These are phyloP conservation scores for Ricordea florida DNA, from an alignment of 92 coral and sea anemone genomes.

Conservation along the genomic window DNA sequence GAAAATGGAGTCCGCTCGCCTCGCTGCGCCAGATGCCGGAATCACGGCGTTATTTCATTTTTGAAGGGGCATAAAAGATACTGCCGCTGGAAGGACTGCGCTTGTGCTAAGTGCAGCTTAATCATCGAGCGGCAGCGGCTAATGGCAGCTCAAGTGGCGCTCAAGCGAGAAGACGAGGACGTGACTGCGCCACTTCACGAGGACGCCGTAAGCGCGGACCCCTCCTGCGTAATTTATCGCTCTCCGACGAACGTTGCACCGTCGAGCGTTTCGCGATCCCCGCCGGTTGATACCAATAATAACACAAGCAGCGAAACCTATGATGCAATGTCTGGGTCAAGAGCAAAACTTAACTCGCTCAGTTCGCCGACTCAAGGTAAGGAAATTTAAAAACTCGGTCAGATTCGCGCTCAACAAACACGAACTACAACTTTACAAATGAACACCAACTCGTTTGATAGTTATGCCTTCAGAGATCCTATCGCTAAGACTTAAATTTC, in stretches of 20 bases:
- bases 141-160: conserved; percentile 99
- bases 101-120: conserved; percentile 89
- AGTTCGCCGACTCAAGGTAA: conserved; percentile 16
- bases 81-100: conserved; percentile 93
- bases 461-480: no score
- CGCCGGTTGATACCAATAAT: conserved; percentile 17
- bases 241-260: conserved; percentile 26
- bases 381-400: no score
- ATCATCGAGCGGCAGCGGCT: conserved; percentile 96
- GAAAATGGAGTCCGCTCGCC: conserved; percentile 79
- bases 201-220: neutral
- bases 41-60: conserved; percentile 79
- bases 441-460: no score
- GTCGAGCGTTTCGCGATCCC: neutral
- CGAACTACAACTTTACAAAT: no score
- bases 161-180: conserved; percentile 92
- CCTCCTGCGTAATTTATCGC: conserved; percentile 6
- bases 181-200: conserved; percentile 22
- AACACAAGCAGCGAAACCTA: neutral
- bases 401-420: no score
- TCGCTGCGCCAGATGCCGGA: conserved; percentile 95
- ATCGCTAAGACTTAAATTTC: no score
- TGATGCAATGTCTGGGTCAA: neutral
- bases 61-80: conserved; percentile 94
- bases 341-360: neutral